Base-by-base conservation (phyloP, 2,797 vertebrate genomes). In the Enteromius paludinosus region DNA sequence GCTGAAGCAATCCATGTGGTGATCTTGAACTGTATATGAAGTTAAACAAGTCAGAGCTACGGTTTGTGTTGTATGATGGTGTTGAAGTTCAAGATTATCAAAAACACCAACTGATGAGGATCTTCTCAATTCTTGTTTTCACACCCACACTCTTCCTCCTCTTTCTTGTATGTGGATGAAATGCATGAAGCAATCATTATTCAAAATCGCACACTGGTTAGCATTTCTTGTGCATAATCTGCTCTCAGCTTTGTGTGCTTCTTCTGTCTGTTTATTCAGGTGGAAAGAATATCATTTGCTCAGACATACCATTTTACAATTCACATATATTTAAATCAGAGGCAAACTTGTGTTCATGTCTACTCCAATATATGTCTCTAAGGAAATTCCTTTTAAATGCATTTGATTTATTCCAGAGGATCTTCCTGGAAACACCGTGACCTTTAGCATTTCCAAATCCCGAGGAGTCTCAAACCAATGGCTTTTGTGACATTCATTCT, bases 251-350 rank as follows among this genome's bases (percentile, higher is more conserved):
- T 64, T 65, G 30, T 52, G 30, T 1, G 43, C 43, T 73, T 72
- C 56, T 64, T 73, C 70, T 73, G 69, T 64, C 73, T 82, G 80
- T 54, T 82, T 33, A 56, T 49, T 56, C 59, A 82, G 59, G 80
- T 82, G 45, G 47, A 74, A 75, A 56, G 43, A 81, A 65, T n/a
- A 56, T 30, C 2, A 41, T 81, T 74, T 65, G 45, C 65, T 81
- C 59, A 52, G 79, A 66, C 70, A 41, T 73, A 47, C 30, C 14
- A 5, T 72, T 81, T 81, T 64, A 72, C 56, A 11, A 62, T 74
- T 82, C 6, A 43, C 70, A 66, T 54, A 74, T 66, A 74, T 74
- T 75, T 65, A 74, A 75, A 82, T 43, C 23, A 54, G 47, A 66
- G 61, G 18, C 11, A 4, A 41, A 66, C 54, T 41, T 82, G 45